Conservation (phyloP, 2,888 invertebrate species). For the Spicauda simplicius region DNA sequence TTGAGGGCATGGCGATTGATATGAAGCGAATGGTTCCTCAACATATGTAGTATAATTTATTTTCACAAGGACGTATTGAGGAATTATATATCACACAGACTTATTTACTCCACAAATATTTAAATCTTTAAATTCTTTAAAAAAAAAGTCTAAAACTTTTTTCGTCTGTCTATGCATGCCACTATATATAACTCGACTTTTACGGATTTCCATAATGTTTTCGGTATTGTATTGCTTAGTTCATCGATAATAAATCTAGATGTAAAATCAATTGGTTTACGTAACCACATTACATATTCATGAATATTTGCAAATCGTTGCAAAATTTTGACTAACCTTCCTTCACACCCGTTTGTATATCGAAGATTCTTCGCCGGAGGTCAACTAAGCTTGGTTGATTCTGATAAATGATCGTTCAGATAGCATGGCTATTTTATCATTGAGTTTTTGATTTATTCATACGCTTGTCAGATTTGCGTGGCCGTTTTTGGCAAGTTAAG, state of each 20-base stretch:
- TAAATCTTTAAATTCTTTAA: too few species aligned
- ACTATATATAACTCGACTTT: too few species aligned
- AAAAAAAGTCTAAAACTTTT: too few species aligned
- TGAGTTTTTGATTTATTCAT: conserved; percentile 81
- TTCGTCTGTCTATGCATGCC: too few species aligned
- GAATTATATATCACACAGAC: too few species aligned
- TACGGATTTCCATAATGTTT: too few species aligned
- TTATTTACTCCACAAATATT: too few species aligned
- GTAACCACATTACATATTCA: neutral
- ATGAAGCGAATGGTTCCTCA: too few species aligned
- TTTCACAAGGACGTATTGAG: too few species aligned
- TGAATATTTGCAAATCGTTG: neutral
- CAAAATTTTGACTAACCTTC: neutral
- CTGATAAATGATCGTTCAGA: conserved; percentile 79
- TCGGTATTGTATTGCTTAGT: neutral
- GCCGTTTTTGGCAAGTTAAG: conserved; percentile 26
- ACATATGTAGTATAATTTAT: too few species aligned
- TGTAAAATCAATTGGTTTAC: neutral
- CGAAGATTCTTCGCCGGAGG: conserved; percentile 43
- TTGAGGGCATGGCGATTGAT: too few species aligned
- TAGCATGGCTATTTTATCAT: conserved; percentile 82
- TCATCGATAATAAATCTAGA: neutral
- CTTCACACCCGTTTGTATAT: conserved; percentile 5
- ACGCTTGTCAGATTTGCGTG: conserved; percentile 68
- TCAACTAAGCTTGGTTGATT: conserved; percentile 57